Evolutionary conservation across 2,888 invertebrate species (phyloP), one percentile per base, ranked within the genome.

Genomic region (Ectropis crepuscularia): DNA sequence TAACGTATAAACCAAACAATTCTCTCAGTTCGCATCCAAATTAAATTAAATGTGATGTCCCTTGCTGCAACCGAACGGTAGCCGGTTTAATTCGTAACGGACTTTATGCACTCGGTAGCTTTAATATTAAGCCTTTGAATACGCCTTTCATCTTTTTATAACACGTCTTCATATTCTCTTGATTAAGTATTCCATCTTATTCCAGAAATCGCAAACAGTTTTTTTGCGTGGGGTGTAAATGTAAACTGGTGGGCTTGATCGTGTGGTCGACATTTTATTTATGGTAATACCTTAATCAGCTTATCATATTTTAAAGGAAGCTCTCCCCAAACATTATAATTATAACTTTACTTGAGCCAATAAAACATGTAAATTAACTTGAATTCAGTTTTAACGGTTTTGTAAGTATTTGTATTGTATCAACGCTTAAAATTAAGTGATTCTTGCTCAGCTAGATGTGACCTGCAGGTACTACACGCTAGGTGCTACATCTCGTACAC

Each of bases 61-160:
- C 8, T 61, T 64, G 58, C 61, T 57, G 50, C 51, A 9, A 46
- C 51, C 16, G 9, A 39, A 61, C 75, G 70, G 82, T 63, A 80
- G 82, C 79, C 76, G 74, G 78, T 80, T 73, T 72, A 69, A 80
- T 78, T 81, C 74, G 76, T 77, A 79, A 80, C 81, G 80, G 77
- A 64, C 71, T 69, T 69, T 69, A 63, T 61, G 61, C 63, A 57
- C 64, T 63, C 69, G 67, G 57, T 54, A 53, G 59, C 55, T 64
- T 61, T 63, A 53, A 70, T 64, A 65, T 69, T 61, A 65, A 67
- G 65, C 67, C 65, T 68, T 67, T 68, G 62, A 67, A 65, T 57
- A 43, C 42, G 62, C 43, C 59, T 65, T 51, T 66, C 72, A 69
- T 65, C 65, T 70, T 72, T 69, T 70, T 66, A 62, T 67, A 64